Conservation (phyloP, 1,140 invertebrate genomes). For the Fopius arisanus region DNA sequence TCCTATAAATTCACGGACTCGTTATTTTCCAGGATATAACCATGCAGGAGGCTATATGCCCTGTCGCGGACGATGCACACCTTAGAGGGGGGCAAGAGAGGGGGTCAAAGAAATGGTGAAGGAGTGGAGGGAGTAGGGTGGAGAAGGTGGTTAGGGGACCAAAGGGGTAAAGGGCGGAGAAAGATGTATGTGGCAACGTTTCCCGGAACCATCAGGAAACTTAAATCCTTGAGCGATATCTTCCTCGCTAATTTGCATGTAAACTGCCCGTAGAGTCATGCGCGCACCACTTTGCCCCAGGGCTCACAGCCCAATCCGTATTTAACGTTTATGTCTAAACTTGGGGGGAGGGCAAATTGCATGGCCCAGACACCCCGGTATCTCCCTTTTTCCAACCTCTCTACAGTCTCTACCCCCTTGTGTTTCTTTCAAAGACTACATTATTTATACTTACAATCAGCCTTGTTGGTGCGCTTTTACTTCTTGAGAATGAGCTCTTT, state of each 20-base stretch:
- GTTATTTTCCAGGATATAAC: slow-evolving; percentile 23
- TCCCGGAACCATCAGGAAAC: slow-evolving; percentile 27
- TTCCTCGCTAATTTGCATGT: slow-evolving; percentile 30
- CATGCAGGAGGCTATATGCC: background rate
- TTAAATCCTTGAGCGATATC: slow-evolving; percentile 32
- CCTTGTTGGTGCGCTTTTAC: background rate
- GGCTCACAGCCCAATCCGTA: slow-evolving; percentile 4
- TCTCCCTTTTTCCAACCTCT: background rate
- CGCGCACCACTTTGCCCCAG: background rate
- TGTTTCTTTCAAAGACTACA: background rate
- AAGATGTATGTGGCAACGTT: slow-evolving; percentile 20
- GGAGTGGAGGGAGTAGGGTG: too few relatives aligned
- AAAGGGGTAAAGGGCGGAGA: too few relatives aligned
- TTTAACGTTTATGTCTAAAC: slow-evolving; percentile 15
- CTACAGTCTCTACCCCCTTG: background rate
- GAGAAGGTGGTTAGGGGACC: too few relatives aligned
- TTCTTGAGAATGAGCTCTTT: background rate
- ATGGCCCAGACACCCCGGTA: background rate
- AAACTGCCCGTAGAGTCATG: slow-evolving; percentile 22
- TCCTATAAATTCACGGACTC: slow-evolving; percentile 23
- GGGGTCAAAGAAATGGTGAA: too few relatives aligned
- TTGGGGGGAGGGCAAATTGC: slow-evolving; percentile 10
- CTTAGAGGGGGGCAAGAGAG: too few relatives aligned
- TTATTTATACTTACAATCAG: slow-evolving; percentile 9
- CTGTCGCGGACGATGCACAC: background rate